Base-by-base conservation (phyloP, 2,113 vertebrate genomes). In the Chrysochloris asiatica region DNA sequence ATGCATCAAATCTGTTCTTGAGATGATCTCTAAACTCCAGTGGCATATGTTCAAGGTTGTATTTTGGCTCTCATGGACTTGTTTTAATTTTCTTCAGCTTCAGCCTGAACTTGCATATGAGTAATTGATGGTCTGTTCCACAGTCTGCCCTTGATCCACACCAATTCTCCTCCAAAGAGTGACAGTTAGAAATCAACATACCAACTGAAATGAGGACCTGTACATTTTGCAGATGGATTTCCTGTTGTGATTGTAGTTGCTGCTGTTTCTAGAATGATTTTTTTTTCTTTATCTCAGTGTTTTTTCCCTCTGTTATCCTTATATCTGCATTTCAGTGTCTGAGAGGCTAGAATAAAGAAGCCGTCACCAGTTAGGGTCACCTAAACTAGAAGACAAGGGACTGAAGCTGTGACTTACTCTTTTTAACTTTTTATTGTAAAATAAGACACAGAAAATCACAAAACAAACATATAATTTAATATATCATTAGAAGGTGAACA, bases 371-470 rank as follows among this genome's bases (percentile, higher is more conserved):
- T 33, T 48, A 14, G 28, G 11, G 43, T 33, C 67, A 84, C n/a
- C 65, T 33, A 75, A 88, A 17, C 71, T 6, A 47, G 82, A 41
- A 22, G 54, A 19, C 36, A 56, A 72, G 86, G n/a, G 5, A 4
- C n/a, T 78, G 59, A 22, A 9, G 41, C 4, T 83, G 69, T 56
- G 45, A 67, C 77, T 90, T 76, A 61, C 3, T 75, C 81, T 87
- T 83, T 83, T 47, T 56, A 83, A 86, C 45, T 7, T 82, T 92
- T 90, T 91, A 33, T 92, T 82, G 16, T 82, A 85, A 92, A 89
- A 84, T 67, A 85, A 92, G 79, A 88, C 14, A 75, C 43, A 47
- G 41, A 75, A 79, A 86, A 92, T 87, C 47, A 59, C 77, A 91
- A 89, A 91, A 38, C 80, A 86, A 95, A 83, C 56, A 86, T 38